Percentiles rank a stretch among this genome's conserved stretches.
Conservation (phyloP, 2,113 vertebrate species). For the Cisticola juncidis region DNA sequence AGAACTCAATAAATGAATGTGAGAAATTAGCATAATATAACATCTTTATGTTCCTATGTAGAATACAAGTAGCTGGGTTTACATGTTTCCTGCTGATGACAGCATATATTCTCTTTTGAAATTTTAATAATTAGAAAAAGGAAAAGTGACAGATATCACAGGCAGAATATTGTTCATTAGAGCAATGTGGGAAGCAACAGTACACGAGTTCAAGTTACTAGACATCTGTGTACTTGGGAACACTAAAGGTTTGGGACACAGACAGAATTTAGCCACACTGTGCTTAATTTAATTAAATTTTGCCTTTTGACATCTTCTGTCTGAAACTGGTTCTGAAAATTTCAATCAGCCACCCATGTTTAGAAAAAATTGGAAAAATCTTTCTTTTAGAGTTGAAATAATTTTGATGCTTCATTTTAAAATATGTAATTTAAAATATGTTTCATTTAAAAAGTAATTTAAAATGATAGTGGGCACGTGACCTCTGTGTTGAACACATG, state of each 20-base stretch:
- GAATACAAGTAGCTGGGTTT: neutral
- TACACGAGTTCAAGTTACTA: neutral
- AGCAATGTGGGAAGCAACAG: neutral
- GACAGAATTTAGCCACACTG: neutral
- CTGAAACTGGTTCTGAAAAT: neutral
- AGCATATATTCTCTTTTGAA: neutral
- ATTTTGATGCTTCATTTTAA: neutral
- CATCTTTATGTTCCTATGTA: neutral
- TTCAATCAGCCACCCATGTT: neutral
- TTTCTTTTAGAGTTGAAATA: neutral
- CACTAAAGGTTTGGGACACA: neutral
- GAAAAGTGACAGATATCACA: neutral
- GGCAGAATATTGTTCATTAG: neutral
- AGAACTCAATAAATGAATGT: neutral
- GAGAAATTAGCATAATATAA: neutral
- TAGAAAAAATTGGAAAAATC: accelerated
- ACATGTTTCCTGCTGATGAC: neutral
- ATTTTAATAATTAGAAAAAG: neutral
- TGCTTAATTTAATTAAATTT: neutral
- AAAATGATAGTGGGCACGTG: neutral
- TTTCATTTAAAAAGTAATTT: neutral
- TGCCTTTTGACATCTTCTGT: neutral
- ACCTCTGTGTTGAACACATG: neutral
- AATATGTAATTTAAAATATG: neutral
- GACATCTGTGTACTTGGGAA: neutral